Base-by-base conservation (phyloP, 2,888 invertebrate species). In the Strigamia crassipes region DNA sequence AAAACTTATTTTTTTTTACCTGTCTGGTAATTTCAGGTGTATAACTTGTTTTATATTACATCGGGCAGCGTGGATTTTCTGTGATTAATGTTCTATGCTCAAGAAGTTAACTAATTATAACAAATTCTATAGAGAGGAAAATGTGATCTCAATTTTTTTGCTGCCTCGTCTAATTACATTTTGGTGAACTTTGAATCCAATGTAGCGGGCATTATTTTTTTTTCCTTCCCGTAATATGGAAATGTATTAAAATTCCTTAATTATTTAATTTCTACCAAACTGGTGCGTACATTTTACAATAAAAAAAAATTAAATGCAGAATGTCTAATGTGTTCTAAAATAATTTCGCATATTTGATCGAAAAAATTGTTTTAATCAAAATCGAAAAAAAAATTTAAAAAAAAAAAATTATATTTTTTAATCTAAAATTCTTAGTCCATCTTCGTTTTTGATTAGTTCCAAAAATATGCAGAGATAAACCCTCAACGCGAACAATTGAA, bases 381-480 rank as follows among this genome's bases (percentile, higher is more conserved):
- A 56, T 18, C n/a, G n/a, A n/a, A n/a, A n/a, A n/a, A n/a, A n/a
- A n/a, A n/a, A n/a, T n/a, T n/a, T n/a, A 1, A 18, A 56, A n/a
- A 56, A 18, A 56, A 31, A 31, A 73, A 31, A 38, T 38, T 9
- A 38, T 5, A 73, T 27, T 27, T 73, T 23, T 15, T 13, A 73
- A 73, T 73, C 73, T 73, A 27, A 73, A 73, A 31, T 31, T 73
- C 31, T 73, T 73, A 31, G 31, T 31, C 73, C 31, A 31, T 31
- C 73, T 31, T 73, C 73, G 31, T 27, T 31, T 73, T 73, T 73
- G 73, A 73, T 73, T 73, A 73, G 73, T 73, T 73, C 31, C 10
- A 31, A 73, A 61, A 73, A 73, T 73, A 73, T 73, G 73, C 73
- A 73, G 73, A 73, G 73, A 73, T 73, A 73, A 73, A 31, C 73